Evolutionary conservation across 1,140 invertebrate genomes (phyloP).

Genomic region (Ips nitidus): DNA sequence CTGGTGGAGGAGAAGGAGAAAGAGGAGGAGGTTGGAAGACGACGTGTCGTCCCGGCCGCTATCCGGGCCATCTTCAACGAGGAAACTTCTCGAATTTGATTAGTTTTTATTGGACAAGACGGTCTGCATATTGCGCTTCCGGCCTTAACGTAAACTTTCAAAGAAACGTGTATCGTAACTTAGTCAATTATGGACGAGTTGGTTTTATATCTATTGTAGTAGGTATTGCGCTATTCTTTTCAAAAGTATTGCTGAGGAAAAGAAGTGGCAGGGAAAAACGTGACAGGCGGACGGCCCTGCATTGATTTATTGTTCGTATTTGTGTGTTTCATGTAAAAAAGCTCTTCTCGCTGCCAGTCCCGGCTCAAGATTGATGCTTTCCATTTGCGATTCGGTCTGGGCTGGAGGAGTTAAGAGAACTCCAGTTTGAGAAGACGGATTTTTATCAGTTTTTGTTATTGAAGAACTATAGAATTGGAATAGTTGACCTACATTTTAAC

Average conservation of each 20-base stretch:
- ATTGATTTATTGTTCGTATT: slow-evolving; percentile 52
- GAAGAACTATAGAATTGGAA: too few relatives aligned
- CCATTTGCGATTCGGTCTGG: slow-evolving; percentile 39
- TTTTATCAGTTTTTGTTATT: too few relatives aligned
- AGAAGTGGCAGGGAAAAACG: too few relatives aligned
- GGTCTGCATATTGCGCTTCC: slow-evolving; percentile 1
- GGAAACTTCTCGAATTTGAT: slow-evolving; percentile 10
- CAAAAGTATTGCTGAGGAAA: too few relatives aligned
- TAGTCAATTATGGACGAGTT: too few relatives aligned
- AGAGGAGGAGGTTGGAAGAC: neutral
- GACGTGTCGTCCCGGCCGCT: neutral
- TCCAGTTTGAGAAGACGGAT: too few relatives aligned
- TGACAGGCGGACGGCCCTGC: slow-evolving; percentile 35
- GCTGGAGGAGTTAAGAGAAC: too few relatives aligned
- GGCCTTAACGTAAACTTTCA: neutral
- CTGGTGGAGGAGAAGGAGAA: slow-evolving; percentile 13
- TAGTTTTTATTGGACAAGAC: neutral
- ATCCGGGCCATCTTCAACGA: neutral
- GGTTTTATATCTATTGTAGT: too few relatives aligned
- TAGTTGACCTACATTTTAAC: too few relatives aligned
- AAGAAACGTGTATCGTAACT: too few relatives aligned
- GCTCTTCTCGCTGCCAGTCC: slow-evolving; percentile 33
- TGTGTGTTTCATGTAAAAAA: slow-evolving; percentile 48
- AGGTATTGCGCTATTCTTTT: too few relatives aligned
- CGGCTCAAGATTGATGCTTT: slow-evolving; percentile 50